Base-by-base conservation (phyloP, 2,113 vertebrate genomes). In the Pholis gunnellus region DNA sequence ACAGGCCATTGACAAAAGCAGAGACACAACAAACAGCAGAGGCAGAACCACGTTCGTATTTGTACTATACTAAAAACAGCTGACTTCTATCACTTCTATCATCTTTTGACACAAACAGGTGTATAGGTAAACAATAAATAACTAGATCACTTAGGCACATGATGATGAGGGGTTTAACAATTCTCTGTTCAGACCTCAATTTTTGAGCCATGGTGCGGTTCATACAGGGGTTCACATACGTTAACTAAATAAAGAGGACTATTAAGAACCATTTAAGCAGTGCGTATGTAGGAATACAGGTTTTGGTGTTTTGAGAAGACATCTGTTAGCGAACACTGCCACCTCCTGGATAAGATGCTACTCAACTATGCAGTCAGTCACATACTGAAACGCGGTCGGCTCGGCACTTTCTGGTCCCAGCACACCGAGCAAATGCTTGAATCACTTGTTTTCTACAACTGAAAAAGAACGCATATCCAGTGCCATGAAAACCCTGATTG, bases 1-100 rank as follows among this genome's bases (percentile, higher is more conserved):
- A 75, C 73, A 69, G 8, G 73, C 4, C 56, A 34, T 42, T 77
- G 65, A 72, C 57, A 80, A 65, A 66, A 78, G 9, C 66, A 87
- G 18, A 66, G 29, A 56, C n/a, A 66, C 20, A 54, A 72, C 27
- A 80, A 52, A n/a, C 70, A 64, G 61, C 22, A 67, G 42, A 79
- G 31, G 72, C 6, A 56, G 29, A 77, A 5, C 13, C 8, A 22
- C 57, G 4, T 20, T 29, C 17, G 20, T 54, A 27, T 57, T 13
- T 20, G 6, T 40, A n/a, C 25, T 52, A 27, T 29, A 22, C 4
- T 18, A 13, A 44, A 9, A 52, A 29, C 29, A 31, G 18, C 52
- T 74, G 60, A 61, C 50, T n/a, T n/a, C n/a, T n/a, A n/a, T n/a
- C n/a, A n/a, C n/a, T n/a, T n/a, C n/a, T n/a, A n/a, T n/a, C 15